Percentiles rank a stretch among this genome's conserved stretches.
These are phyloP conservation scores for Pyrrhia umbra DNA, from an alignment of 2,888 invertebrate genomes.

Conservation along the genomic window DNA sequence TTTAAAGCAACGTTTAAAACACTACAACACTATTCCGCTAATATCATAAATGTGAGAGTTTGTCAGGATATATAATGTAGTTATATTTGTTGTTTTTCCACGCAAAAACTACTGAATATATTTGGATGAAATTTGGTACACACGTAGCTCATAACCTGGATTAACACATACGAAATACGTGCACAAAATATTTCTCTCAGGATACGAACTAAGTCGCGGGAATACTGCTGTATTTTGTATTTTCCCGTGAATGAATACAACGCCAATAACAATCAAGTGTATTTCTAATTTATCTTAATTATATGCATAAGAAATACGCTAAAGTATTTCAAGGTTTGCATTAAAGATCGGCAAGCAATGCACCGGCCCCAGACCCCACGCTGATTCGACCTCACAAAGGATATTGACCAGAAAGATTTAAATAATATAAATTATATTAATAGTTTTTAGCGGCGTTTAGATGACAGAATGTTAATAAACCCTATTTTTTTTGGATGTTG, in stretches of 20 bases:
- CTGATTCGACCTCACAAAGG: constrained; percentile 48
- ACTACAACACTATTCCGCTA: no score
- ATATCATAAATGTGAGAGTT: no score
- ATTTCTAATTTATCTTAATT: constrained; percentile 59
- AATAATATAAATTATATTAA: constrained; percentile 54
- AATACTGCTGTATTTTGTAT: background rate
- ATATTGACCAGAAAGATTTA: constrained; percentile 44
- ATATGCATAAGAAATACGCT: constrained; percentile 50
- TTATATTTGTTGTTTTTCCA: no score
- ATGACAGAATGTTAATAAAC: constrained; percentile 38
- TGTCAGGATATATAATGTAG: no score
- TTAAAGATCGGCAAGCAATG: constrained; percentile 39
- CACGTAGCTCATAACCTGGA: no score
- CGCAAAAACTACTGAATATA: no score
- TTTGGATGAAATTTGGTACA: no score
- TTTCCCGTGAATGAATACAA: constrained; percentile 21
- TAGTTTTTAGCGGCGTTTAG: constrained; percentile 49
- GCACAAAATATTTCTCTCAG: no score
- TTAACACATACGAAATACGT: no score
- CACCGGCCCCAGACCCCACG: constrained; percentile 53
- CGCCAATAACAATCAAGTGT: constrained; percentile 42
- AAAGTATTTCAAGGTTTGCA: constrained; percentile 60
- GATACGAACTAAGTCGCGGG: no score
- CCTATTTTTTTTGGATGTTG: constrained; percentile 37
- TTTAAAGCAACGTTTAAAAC: no score